Conservation (phyloP, 1,140 invertebrate genomes). For the Brachionus rubens region DNA sequence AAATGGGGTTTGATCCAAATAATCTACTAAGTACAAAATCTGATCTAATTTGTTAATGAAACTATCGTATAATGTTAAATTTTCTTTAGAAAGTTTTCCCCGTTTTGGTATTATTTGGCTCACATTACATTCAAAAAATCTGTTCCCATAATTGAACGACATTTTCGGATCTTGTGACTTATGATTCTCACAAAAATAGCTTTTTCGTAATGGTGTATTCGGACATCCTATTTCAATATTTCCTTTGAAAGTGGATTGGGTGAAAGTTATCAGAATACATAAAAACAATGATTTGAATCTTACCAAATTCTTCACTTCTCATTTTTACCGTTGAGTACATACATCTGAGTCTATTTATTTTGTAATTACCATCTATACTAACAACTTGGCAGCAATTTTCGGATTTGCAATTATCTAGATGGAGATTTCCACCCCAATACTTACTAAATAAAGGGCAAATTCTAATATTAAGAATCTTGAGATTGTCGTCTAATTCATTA, state of each 20-base stretch:
- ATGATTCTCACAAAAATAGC: constrained; percentile 13
- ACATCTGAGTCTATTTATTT: neutral
- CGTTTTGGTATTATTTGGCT: neutral
- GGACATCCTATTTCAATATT: neutral
- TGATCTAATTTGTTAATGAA: neutral
- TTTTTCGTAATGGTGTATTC: neutral
- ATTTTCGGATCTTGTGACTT: neutral
- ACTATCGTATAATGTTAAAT: constrained; percentile 5
- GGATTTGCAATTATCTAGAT: neutral
- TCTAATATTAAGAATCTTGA: neutral
- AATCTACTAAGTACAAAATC: constrained; percentile 1
- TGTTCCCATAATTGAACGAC: neutral
- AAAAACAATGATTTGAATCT: neutral
- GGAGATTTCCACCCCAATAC: neutral
- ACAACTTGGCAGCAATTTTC: constrained; percentile 4
- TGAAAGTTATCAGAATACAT: too few species aligned
- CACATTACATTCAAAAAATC: neutral
- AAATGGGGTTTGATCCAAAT: neutral
- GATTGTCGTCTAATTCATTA: neutral
- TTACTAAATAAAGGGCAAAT: neutral
- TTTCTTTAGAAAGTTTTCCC: constrained; percentile 2
- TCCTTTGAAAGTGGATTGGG: too few species aligned
- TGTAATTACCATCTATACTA: constrained; percentile 3
- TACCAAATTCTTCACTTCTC: neutral
- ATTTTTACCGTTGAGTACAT: neutral